Evolutionary conservation across 1,140 invertebrate species (phyloP), one percentile per base, ranked within the genome.

Genomic region (Pseudomyrmex concolor): DNA sequence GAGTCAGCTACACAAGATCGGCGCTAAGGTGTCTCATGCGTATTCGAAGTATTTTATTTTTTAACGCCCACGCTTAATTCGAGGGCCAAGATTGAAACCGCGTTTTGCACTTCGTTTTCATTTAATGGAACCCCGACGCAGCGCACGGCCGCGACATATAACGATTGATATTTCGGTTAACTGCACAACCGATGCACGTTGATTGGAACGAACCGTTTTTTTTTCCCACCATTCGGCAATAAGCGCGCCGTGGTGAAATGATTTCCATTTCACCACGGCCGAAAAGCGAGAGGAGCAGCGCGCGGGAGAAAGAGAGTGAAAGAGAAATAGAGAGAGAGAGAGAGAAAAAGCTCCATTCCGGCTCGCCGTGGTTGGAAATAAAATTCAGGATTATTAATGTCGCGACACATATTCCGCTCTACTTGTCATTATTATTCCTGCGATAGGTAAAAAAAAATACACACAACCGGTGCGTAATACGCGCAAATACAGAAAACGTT

Each of bases 91-190:
- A 85, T 48, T 34, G 74, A 88, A 85, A 76, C 83, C 72, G 64
- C 60, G 51, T 87, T 85, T 76, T 78, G 51, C 80, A 82, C 55
- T 87, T 87, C 50, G 73, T 57, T 87, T 87, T 81, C 86, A 63
- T 81, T 84, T 87, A 87, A 88, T 84, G 67, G 68, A 77, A 76
- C 34, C 0, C 34, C 34, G 34, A 34, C 34, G 64, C 63, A 64
- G 43, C 63, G 76, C 76, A 72, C 43, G 54, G 55, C 43, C 60
- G 50, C 77, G 45, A 55, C 57, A 62, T 70, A 71, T 78, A 86
- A 85, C 85, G 77, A 76, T 83, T 71, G 85, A 71, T 54, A 72
- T 83, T 86, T 70, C 77, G 84, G 71, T 76, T 66, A 82, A 76
- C 81, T 34, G 64, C 45, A 45, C 51, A 17, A 55, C 45, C 70